Evolutionary conservation across 2,797 vertebrate genomes (phyloP).

Genomic region (Cryptoblepharus egeriae): DNA sequence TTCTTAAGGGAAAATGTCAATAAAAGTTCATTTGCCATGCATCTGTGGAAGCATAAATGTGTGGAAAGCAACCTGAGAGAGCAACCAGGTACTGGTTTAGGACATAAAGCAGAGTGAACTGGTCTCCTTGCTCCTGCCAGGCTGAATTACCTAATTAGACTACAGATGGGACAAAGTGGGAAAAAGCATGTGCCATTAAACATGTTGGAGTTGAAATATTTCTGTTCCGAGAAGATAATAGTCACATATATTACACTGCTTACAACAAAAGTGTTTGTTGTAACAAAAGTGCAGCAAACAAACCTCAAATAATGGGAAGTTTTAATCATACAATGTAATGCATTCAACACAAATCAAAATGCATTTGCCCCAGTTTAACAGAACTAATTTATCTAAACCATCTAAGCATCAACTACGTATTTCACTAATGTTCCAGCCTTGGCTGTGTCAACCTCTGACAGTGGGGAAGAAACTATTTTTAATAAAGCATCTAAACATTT

Average conservation of each 20-base stretch:
- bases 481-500: constrained; percentile 26
- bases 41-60: not conserved
- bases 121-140: not conserved
- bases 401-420: constrained; percentile 26
- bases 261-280: not conserved
- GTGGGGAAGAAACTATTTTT: constrained; percentile 40
- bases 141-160: not conserved
- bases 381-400: constrained; percentile 34
- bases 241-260: not conserved
- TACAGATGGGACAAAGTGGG: not conserved
- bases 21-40: not conserved
- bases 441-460: constrained; percentile 8
- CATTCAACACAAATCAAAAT: constrained; percentile 17
- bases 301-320: no score
- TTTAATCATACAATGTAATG: constrained; percentile 24
- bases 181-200: not conserved
- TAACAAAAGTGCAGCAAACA: not conserved
- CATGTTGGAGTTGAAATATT: not conserved
- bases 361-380: constrained; percentile 1
- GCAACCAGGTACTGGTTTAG: not conserved
- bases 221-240: not conserved
- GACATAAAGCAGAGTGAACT: no score
- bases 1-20: not conserved
- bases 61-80: not conserved
- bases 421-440: constrained; percentile 1